These are phyloP conservation scores for Neotoxoptera formosana DNA, from an alignment of 1,140 invertebrate species.

Conservation along the genomic window DNA sequence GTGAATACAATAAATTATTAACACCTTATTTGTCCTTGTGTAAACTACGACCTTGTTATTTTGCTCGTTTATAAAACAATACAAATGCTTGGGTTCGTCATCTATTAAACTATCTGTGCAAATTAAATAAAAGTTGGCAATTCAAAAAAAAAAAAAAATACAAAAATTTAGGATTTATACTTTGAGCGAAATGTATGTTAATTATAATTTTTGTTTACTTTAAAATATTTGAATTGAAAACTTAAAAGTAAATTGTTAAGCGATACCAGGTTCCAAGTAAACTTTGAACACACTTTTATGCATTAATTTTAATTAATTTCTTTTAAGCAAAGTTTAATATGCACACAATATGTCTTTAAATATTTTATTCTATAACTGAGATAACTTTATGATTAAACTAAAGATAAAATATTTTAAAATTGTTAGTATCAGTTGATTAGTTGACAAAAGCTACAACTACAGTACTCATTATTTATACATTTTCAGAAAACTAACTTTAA, in stretches of 20 bases:
- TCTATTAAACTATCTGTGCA: background rate
- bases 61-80: background rate
- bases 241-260: constrained; percentile 17
- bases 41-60: background rate
- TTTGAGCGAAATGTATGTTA: background rate
- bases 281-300: constrained; percentile 8
- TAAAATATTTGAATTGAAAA: constrained; percentile 13
- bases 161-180: background rate
- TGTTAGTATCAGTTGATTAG: constrained; percentile 5
- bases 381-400: constrained; percentile 1
- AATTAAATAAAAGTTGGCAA: background rate
- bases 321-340: constrained; percentile 12
- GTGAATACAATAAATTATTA: background rate
- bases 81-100: background rate
- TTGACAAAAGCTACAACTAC: background rate
- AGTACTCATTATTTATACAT: constrained; percentile 18
- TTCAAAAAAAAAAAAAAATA: background rate
- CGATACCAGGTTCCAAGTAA: background rate
- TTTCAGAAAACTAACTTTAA: constrained; percentile 3
- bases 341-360: constrained; percentile 3
- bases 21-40: background rate
- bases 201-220: constrained; percentile 20
- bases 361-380: constrained; percentile 18
- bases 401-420: constrained; percentile 20
- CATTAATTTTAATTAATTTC: constrained; percentile 20